phyloP scores from a whole-genome alignment of 2,888 invertebrate species.

The Ophion ventricosus region DNA sequence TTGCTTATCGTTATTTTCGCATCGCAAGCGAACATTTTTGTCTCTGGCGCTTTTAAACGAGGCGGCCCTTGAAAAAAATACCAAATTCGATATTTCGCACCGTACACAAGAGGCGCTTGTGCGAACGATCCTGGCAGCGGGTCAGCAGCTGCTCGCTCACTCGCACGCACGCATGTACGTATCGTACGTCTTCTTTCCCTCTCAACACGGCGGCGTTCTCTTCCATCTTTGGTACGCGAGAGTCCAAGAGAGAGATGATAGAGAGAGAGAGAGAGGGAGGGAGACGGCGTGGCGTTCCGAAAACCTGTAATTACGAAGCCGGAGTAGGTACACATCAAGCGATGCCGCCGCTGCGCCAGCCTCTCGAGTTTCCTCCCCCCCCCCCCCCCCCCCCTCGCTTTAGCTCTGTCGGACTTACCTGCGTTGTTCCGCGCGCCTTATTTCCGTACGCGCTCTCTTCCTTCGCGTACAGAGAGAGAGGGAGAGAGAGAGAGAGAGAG shows the following conservation, averaged over 20 bases:
- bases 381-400: constrained; percentile 58
- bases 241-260: constrained; percentile 49
- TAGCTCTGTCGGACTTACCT: constrained; percentile 64
- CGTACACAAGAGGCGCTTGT: no score
- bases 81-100: no score
- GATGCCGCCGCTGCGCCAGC: constrained; percentile 78
- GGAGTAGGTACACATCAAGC: constrained; percentile 80
- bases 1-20: no score
- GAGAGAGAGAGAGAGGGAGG: constrained; percentile 45
- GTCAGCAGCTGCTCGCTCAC: constrained; percentile 43
- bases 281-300: constrained; percentile 77
- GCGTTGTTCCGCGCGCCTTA: constrained; percentile 60
- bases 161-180: constrained; percentile 10
- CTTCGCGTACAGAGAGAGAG: constrained; percentile 29
- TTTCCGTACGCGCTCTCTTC: constrained; percentile 38
- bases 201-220: neutral
- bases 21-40: no score
- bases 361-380: constrained; percentile 60
- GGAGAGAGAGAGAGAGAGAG: constrained; percentile 19
- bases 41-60: no score
- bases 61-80: no score
- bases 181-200: no score
- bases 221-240: constrained; percentile 20
- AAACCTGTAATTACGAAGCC: constrained; percentile 83
- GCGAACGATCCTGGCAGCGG: neutral